Conservation (phyloP, 1,140 invertebrate species). For the Cylas formicarius region DNA sequence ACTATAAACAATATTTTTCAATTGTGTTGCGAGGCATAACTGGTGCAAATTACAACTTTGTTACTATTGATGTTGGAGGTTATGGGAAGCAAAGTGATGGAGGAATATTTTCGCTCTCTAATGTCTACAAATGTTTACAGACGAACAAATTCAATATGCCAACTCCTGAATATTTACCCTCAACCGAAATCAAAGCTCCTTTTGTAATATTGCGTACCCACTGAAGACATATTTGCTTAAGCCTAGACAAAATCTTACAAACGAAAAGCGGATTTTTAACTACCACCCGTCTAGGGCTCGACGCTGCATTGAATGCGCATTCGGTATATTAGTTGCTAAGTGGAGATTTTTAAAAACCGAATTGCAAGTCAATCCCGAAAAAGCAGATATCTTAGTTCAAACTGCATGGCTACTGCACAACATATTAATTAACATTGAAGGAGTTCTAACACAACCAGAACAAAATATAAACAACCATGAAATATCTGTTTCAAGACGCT, state of each 20-base stretch:
- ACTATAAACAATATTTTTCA: conserved; percentile 36
- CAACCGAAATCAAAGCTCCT: conserved; percentile 10
- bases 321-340: conserved; percentile 29
- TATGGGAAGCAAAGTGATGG: conserved; percentile 42
- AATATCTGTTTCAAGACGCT: neutral
- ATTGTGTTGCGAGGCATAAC: conserved; percentile 41
- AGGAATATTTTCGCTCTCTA: conserved; percentile 33
- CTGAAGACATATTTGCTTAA: conserved; percentile 33
- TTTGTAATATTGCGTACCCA: conserved; percentile 38
- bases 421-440: conserved; percentile 12
- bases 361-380: conserved; percentile 17
- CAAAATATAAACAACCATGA: conserved; percentile 2
- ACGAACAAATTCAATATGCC: conserved; percentile 7
- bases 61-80: conserved; percentile 41
- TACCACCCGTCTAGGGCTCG: conserved; percentile 39
- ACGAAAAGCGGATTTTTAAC: conserved; percentile 41
- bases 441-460: neutral
- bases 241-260: conserved; percentile 29
- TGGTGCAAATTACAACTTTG: conserved; percentile 40
- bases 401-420: conserved; percentile 15
- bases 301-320: conserved; percentile 15
- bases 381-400: conserved; percentile 21
- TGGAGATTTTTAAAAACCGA: conserved; percentile 29
- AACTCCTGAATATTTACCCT: conserved; percentile 1
- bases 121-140: conserved; percentile 9